phyloP scores from a whole-genome alignment of 2,113 vertebrate genomes.

The Pantherophis guttatus region DNA sequence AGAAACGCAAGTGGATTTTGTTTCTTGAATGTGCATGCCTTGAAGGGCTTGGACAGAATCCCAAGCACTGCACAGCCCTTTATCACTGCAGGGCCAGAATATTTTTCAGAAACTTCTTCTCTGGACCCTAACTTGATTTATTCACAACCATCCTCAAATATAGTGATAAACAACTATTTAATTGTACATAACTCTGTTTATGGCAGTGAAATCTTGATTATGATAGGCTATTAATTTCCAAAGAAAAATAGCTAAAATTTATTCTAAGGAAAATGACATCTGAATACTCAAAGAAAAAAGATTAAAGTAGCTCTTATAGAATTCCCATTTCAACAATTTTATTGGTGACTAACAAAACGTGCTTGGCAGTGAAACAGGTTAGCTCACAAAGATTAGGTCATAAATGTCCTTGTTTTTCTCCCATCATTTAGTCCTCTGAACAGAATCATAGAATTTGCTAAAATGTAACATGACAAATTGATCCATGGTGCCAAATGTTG shows the following conservation, averaged over 20 bases:
- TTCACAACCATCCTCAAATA: neutral
- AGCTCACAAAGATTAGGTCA: neutral
- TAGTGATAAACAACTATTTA: neutral
- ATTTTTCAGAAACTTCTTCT: neutral
- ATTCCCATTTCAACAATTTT: neutral
- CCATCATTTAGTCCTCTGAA: neutral
- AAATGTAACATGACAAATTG: neutral
- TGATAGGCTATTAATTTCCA: neutral
- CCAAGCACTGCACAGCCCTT: neutral
- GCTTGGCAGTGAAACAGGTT: neutral
- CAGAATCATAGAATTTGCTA: neutral
- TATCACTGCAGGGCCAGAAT: neutral
- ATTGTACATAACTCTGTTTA: neutral
- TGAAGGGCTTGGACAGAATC: neutral
- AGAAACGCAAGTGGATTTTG: neutral
- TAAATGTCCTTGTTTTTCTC: neutral
- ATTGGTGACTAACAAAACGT: neutral
- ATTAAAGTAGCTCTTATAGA: neutral
- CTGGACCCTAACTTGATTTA: neutral
- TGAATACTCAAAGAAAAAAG: neutral
- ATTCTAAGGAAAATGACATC: neutral
- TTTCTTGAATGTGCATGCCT: neutral
- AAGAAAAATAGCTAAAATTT: neutral
- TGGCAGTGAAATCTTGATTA: neutral
- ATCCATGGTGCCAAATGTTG: neutral